These are phyloP conservation scores for Buceros bicornis DNA, from an alignment of 2,797 vertebrate genomes.

Conservation along the genomic window DNA sequence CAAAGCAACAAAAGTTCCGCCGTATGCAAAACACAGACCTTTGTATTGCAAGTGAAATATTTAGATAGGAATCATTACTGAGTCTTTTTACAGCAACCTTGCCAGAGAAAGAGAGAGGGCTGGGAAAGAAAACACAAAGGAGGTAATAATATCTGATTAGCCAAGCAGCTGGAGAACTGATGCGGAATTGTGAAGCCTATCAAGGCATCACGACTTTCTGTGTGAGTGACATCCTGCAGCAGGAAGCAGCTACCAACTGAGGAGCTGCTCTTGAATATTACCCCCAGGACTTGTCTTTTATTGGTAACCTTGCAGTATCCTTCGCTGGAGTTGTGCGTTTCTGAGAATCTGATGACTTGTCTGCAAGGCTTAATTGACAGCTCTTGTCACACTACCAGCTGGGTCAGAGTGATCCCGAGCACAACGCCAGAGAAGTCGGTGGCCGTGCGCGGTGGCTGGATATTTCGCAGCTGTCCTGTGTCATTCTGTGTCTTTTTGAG, in stretches of 20 bases:
- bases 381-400: not conserved
- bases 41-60: constrained; percentile 79
- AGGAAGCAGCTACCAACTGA: constrained; percentile 55
- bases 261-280: constrained; percentile 56
- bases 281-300: constrained; percentile 47
- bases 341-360: not conserved
- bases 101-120: constrained; percentile 54
- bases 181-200: constrained; percentile 76
- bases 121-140: constrained; percentile 71
- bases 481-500: not conserved
- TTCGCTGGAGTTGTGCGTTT: not conserved
- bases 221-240: constrained; percentile 62
- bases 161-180: constrained; percentile 76
- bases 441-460: accelerated
- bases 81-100: constrained; percentile 72
- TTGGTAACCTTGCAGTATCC: constrained; percentile 49
- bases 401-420: not conserved
- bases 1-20: constrained; percentile 56
- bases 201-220: constrained; percentile 63
- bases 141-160: constrained; percentile 78
- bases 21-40: constrained; percentile 70
- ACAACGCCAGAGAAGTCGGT: accelerated
- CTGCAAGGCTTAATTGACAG: not conserved
- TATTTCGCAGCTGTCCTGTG: constrained; percentile 19
- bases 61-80: constrained; percentile 75